These are phyloP conservation scores for Trissolcus brochymenae DNA, from an alignment of 2,888 invertebrate genomes.

Conservation along the genomic window DNA sequence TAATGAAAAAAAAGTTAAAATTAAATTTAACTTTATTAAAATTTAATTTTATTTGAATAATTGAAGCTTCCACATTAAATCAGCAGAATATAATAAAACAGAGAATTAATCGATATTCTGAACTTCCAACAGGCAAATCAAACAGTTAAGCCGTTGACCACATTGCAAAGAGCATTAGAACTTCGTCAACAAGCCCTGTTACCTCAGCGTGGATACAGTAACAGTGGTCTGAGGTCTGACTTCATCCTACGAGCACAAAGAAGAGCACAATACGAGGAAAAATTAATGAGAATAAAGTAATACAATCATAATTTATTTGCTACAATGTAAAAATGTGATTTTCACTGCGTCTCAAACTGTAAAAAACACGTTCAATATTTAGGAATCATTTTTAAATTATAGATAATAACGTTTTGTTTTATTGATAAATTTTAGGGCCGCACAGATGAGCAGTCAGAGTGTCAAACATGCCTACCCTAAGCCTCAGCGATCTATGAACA, in stretches of 20 bases:
- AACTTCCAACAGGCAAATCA: constrained; percentile 62
- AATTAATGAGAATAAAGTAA: constrained; percentile 73
- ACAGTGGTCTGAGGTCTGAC: constrained; percentile 71
- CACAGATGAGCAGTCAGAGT: constrained; percentile 64
- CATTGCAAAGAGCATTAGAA: constrained; percentile 66
- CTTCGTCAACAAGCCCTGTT: constrained; percentile 67
- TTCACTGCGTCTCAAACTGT: background rate
- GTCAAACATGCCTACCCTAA: constrained; percentile 68
- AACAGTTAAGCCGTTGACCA: constrained; percentile 63
- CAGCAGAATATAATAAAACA: background rate
- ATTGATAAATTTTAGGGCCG: constrained; percentile 10
- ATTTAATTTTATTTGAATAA: too few relatives aligned
- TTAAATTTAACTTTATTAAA: too few relatives aligned
- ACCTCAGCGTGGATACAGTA: constrained; percentile 67
- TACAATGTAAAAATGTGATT: background rate
- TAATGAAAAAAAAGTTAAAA: too few relatives aligned
- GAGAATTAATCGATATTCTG: background rate
- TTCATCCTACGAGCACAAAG: constrained; percentile 72
- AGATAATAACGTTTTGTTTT: too few relatives aligned
- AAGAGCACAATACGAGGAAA: constrained; percentile 72
- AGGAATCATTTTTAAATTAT: too few relatives aligned
- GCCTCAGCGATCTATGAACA: constrained; percentile 63
- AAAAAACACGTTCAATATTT: too few relatives aligned
- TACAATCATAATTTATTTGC: constrained; percentile 8
- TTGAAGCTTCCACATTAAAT: too few relatives aligned